Evolutionary conservation across 2,797 vertebrate genomes (phyloP).

Genomic region (Girardinus metallicus): DNA sequence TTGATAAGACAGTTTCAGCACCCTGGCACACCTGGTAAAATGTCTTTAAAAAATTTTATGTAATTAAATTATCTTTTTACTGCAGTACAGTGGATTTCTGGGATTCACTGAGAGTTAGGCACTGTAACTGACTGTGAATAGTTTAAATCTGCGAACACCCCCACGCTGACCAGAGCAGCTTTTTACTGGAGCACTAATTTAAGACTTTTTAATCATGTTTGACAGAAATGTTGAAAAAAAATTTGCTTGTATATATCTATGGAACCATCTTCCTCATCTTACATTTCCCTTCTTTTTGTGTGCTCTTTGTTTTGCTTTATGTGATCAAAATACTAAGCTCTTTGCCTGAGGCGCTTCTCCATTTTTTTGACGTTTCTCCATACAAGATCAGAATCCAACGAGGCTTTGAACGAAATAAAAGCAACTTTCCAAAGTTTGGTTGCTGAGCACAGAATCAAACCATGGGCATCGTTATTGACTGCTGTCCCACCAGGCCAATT

Average conservation of each 20-base stretch:
- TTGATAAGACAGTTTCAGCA: not conserved
- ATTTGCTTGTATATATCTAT: not conserved
- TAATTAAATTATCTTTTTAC: not conserved
- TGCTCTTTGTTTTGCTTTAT: slow-evolving; percentile 41
- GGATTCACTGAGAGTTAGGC: not conserved
- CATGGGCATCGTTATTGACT: slow-evolving; percentile 54
- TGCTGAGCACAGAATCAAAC: slow-evolving; percentile 59
- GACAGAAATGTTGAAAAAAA: not conserved
- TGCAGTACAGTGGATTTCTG: not conserved
- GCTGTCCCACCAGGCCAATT: slow-evolving; percentile 62
- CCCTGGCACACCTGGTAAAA: not conserved
- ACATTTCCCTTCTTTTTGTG: slow-evolving; percentile 28
- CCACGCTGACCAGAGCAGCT: too few species aligned
- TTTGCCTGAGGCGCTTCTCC: slow-evolving; percentile 39
- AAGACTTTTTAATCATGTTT: not conserved
- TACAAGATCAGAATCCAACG: slow-evolving; percentile 9
- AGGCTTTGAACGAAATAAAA: slow-evolving; percentile 38
- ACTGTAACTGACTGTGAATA: not conserved
- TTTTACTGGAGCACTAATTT: not conserved
- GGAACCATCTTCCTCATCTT: slow-evolving; percentile 2
- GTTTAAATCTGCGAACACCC: not conserved
- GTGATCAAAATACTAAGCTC: slow-evolving; percentile 53
- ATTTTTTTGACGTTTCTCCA: slow-evolving; percentile 43
- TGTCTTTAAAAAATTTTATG: not conserved
- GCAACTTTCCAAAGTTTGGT: slow-evolving; percentile 57